Evolutionary conservation across 2,888 invertebrate species (phyloP), one percentile per base, ranked within the genome.

Genomic region (Drosophila tripunctata): DNA sequence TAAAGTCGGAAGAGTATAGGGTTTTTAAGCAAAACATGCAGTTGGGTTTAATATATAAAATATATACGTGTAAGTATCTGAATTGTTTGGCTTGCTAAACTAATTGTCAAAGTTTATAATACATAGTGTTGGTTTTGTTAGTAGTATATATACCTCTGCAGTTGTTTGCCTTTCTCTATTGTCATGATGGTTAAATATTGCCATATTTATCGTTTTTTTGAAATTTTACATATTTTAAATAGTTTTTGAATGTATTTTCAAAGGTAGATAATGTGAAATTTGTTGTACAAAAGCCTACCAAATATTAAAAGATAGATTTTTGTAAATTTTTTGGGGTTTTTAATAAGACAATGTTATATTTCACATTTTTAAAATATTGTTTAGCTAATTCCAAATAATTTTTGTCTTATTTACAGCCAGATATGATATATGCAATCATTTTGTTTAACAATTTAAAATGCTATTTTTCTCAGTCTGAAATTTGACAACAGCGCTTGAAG

Each of bases 11-110:
- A 74, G 67, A 74, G 67, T 74, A 74, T 63, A 73, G 51, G 8
- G n/a, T 67, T 73, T 51, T 38, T 62, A 74, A 74, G 74, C 74
- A 67, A 60, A 74, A 66, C 74, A 74, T 74, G 74, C 74, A 74
- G 31, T 38, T 62, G 35, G 43, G 5, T 44, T 60, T 62, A 27
- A 3, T 27, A 27, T 27, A 10, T 10, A 27, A 10, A 10, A 57
- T 55, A 31, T 52, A 36, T 47, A 48, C 17, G 38, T 44, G 24
- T 51, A 44, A 60, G 38, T 21, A n/a, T 35, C 22, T 58, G 14
- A 15, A 19, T 15, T 36, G 51, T 38, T 50, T 61, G 35, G 38
- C 14, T 73, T 52, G 48, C 61, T 66, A 55, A 61, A 31, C 56
- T 68, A 70, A 17, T 56, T 72, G 51, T 58, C 58, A 21, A 50